phyloP scores from a whole-genome alignment of 1,140 invertebrate species.

The Zaprionus ghesquierei region DNA sequence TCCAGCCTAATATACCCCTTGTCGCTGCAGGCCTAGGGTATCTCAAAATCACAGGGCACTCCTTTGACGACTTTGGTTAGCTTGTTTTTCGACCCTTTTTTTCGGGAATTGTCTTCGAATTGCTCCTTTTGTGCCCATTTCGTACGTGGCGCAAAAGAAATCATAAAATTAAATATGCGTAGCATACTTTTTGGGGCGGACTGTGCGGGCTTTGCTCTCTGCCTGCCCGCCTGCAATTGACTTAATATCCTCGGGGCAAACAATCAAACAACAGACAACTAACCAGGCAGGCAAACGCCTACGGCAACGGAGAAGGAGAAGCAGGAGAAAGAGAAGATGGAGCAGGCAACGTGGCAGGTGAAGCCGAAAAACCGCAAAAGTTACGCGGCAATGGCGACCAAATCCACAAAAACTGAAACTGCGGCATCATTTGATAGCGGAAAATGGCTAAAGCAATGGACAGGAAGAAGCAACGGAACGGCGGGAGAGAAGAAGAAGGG shows the following conservation, averaged over 20 bases:
- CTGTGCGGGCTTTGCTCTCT: background rate
- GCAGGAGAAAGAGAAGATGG: too few species aligned
- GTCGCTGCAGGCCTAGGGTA: background rate
- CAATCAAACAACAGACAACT: constrained; percentile 54
- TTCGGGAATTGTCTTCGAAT: constrained; percentile 26
- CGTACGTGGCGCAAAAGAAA: constrained; percentile 32
- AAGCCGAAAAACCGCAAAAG: constrained; percentile 29
- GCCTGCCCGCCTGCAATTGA: constrained; percentile 56
- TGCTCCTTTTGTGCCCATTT: constrained; percentile 3
- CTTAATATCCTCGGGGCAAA: constrained; percentile 75
- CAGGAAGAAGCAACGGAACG: background rate
- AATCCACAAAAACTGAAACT: constrained; percentile 17
- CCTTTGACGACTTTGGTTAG: background rate
- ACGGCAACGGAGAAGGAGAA: too few species aligned
- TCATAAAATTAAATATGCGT: constrained; percentile 75
- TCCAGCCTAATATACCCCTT: background rate
- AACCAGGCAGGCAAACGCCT: constrained; percentile 20
- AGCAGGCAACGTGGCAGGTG: constrained; percentile 5
- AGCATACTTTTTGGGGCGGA: constrained; percentile 21
- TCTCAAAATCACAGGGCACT: background rate
- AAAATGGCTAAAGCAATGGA: background rate
- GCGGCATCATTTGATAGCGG: background rate
- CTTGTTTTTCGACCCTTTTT: background rate
- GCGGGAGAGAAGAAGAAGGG: background rate
- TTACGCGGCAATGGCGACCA: constrained; percentile 5